Evolutionary conservation across 1,140 invertebrate species (phyloP).

Genomic region (Oncopeltus fasciatus): DNA sequence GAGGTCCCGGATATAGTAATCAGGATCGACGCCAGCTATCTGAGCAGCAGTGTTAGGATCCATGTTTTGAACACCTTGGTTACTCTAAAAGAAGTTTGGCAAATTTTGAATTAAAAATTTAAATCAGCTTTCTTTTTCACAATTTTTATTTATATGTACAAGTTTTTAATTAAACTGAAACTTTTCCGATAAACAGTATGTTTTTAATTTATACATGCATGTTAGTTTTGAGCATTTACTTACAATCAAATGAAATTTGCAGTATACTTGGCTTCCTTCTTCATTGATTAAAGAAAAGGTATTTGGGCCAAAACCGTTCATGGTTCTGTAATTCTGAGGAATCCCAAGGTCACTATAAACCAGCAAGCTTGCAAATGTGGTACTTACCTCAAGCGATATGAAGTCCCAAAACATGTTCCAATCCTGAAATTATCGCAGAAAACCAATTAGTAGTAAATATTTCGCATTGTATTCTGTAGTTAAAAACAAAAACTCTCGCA

Average conservation of each 20-base stretch:
- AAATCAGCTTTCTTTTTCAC: background rate
- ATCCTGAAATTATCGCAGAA: conserved; percentile 68
- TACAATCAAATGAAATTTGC: conserved; percentile 85
- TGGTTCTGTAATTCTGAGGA: conserved; percentile 76
- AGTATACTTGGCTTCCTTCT: conserved; percentile 61
- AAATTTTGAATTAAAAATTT: background rate
- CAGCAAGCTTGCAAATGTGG: conserved; percentile 71
- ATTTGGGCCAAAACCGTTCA: conserved; percentile 93
- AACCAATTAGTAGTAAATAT: conserved; percentile 85
- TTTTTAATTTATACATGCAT: background rate
- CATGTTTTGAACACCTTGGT: conserved; percentile 80
- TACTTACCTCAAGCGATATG: conserved; percentile 69
- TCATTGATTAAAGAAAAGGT: conserved; percentile 84
- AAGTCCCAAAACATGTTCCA: conserved; percentile 93
- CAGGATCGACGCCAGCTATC: conserved; percentile 61
- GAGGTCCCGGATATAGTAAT: conserved; percentile 73
- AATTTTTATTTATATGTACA: too few species aligned
- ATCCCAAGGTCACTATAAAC: conserved; percentile 81
- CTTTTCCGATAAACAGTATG: background rate
- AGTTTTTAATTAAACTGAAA: background rate
- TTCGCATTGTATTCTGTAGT: conserved; percentile 60
- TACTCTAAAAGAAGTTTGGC: conserved; percentile 37
- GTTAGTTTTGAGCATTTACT: too few species aligned
- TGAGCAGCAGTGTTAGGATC: conserved; percentile 50
- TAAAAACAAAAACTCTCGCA: conserved; percentile 84